These are phyloP conservation scores for Hirtodrosophila confusa DNA, from an alignment of 2,888 invertebrate genomes.

Conservation along the genomic window DNA sequence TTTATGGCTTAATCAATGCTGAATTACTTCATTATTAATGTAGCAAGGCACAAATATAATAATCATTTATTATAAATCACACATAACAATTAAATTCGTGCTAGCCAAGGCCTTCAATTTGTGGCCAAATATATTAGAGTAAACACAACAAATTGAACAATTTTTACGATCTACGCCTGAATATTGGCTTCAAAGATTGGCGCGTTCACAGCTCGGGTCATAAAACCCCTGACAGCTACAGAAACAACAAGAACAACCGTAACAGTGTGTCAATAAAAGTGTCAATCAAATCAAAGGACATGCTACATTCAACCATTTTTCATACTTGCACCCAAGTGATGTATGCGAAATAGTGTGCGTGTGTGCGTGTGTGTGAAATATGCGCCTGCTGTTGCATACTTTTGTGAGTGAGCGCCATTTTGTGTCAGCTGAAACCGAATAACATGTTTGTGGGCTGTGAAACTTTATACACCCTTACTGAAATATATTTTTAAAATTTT, in stretches of 20 bases:
- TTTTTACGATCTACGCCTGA: conserved; percentile 36
- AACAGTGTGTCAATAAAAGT: conserved; percentile 75
- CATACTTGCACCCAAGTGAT: conserved; percentile 28
- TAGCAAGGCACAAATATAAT: neutral
- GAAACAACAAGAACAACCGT: conserved; percentile 26
- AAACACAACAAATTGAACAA: conserved; percentile 31
- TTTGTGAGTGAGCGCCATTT: conserved; percentile 35
- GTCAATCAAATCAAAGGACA: conserved; percentile 78
- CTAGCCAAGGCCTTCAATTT: conserved; percentile 36
- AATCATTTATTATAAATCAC: conserved; percentile 1
- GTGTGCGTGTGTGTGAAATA: conserved; percentile 21
- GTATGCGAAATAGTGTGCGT: neutral
- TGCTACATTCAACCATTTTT: conserved; percentile 61
- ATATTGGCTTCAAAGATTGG: conserved; percentile 64
- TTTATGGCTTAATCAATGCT: neutral
- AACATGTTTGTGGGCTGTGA: no score
- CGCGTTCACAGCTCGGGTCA: conserved; percentile 40
- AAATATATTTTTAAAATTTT: no score
- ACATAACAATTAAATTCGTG: conserved; percentile 4
- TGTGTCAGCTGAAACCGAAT: conserved; percentile 13
- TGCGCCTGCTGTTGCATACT: conserved; percentile 64
- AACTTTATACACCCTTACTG: no score
- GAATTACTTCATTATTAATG: neutral
- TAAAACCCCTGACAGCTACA: conserved; percentile 60
- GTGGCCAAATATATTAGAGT: conserved; percentile 40